Percentiles rank a stretch among this genome's conserved stretches.
Conservation (phyloP, 2,113 vertebrate species). For the Apodemus sylvaticus region DNA sequence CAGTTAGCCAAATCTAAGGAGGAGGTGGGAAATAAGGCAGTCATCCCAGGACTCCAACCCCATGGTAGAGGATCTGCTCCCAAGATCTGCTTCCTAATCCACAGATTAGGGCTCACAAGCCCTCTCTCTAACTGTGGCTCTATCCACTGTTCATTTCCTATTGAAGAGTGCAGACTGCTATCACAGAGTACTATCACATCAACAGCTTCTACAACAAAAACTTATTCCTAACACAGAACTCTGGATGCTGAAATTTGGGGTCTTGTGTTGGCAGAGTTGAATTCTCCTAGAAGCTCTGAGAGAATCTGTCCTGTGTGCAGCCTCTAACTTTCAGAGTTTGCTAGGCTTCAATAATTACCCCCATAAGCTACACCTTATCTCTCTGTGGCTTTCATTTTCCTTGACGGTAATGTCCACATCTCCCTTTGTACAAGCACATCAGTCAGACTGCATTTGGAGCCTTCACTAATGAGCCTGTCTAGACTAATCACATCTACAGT, state of each 20-base stretch:
- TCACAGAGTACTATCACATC: not conserved
- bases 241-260: not conserved
- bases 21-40: fast-evolving
- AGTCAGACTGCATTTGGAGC: not conserved
- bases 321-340: not conserved
- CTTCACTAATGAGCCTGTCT: not conserved
- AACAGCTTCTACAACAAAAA: not conserved
- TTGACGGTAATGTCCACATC: not conserved
- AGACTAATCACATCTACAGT: not conserved
- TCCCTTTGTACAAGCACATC: not conserved
- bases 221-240: not conserved
- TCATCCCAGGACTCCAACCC: not conserved
- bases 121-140: not conserved
- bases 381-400: not conserved
- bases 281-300: not conserved
- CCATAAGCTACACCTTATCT: not conserved
- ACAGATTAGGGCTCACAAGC: too few species aligned
- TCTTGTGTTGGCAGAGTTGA: not conserved
- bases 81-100: not conserved
- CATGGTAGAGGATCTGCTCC: not conserved
- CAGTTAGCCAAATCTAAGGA: fast-evolving
- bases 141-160: not conserved
- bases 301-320: too few species aligned
- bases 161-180: not conserved
- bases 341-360: not conserved